Base-by-base conservation (phyloP, 2,113 vertebrate species). In the Eira barbara region DNA sequence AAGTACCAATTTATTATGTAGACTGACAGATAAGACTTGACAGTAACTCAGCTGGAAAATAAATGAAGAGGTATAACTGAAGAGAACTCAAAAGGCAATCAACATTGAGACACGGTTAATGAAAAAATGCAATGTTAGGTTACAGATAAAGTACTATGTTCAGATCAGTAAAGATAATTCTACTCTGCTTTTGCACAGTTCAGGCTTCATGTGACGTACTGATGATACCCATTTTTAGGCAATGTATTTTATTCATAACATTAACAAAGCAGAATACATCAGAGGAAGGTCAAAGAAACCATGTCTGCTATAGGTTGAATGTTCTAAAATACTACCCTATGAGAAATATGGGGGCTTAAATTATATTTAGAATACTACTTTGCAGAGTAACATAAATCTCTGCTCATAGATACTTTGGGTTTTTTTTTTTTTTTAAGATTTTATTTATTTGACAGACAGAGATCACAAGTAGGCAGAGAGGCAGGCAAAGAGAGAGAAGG, bases 181-280 rank as follows among this genome's bases (percentile, higher is more conserved):
- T 15, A 89, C 73, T 96, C 31, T 83, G 61, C 45, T 87, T 74
- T 74, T 65, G 34, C 9, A 63, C 7, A 91, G 42, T 89, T 91
- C 76, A 95, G 82, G 36, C 13, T 39, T 88, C 83, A 95, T 67
- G 57, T 91, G 29, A 91, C n/a, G 13, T 71, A 96, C 2, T 21
- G 36, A 89, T 36, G 25, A 91, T 21, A 74, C 21, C 11, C 31
- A 61, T 65, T 76, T 89, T 76, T 34, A 88, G 57, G 78, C 11
- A 63, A 18, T 61, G 55, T 94, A 89, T 92, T 94, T 97, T 94
- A 94, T 92, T 92, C 15, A 73, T 94, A 84, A 91, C 52, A 91
- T 47, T 74, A 91, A 79, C 27, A 96, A 93, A 79, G 61, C 25
- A 91, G 45, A 95, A 87, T 52, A 84, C 1, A 74, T 67, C 39